Percentiles rank a stretch among this genome's conserved stretches.
These are phyloP conservation scores for Pharmacophagus antenor DNA, from an alignment of 2,888 invertebrate species.

Conservation along the genomic window DNA sequence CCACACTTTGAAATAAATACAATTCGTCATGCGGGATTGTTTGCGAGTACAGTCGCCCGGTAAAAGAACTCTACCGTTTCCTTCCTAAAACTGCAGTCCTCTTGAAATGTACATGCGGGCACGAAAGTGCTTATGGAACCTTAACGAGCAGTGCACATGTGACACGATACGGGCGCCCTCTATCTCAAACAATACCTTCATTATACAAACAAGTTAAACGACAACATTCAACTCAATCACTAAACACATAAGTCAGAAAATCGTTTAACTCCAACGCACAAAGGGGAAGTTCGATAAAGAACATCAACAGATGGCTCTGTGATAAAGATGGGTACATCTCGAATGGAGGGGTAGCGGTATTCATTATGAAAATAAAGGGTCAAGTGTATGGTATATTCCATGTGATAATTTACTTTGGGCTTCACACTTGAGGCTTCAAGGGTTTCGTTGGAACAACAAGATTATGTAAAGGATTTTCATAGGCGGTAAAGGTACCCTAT, in stretches of 20 bases:
- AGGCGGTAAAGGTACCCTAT: too few species aligned
- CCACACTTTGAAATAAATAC: too few species aligned
- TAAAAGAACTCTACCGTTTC: constrained; percentile 16
- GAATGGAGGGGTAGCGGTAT: constrained; percentile 48
- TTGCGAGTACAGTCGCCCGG: constrained; percentile 1
- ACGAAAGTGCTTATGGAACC: constrained; percentile 39
- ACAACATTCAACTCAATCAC: constrained; percentile 49
- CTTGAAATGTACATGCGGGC: constrained; percentile 35
- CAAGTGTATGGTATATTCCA: constrained; percentile 38
- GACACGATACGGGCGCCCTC: constrained; percentile 61
- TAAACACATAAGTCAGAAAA: constrained; percentile 45
- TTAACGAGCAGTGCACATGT: constrained; percentile 40
- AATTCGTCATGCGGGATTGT: constrained; percentile 14
- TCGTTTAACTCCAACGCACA: constrained; percentile 42
- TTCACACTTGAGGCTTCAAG: constrained; percentile 35
- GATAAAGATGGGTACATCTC: constrained; percentile 54
- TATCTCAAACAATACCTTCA: constrained; percentile 54
- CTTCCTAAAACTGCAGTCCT: constrained; percentile 39
- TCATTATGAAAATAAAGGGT: constrained; percentile 62
- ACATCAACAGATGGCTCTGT: constrained; percentile 69
- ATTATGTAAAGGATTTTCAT: constrained; percentile 26
- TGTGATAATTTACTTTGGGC: constrained; percentile 41
- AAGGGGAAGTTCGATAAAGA: constrained; percentile 59
- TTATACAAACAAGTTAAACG: constrained; percentile 47
- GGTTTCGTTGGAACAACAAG: constrained; percentile 37